These are phyloP conservation scores for Parnassius smintheus DNA, from an alignment of 2,888 invertebrate genomes.

Conservation along the genomic window DNA sequence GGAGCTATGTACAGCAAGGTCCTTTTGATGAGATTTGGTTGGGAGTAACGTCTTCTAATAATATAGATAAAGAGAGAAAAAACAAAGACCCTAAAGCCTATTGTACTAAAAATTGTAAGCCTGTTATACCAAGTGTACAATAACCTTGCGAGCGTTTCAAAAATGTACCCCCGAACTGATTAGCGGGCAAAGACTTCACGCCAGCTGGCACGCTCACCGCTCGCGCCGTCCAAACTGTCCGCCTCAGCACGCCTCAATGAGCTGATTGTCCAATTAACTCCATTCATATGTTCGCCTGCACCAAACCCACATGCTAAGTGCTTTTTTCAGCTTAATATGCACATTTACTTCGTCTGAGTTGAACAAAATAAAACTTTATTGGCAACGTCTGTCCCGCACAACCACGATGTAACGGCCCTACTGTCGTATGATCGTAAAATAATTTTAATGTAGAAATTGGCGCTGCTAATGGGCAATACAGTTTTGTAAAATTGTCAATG, in stretches of 20 bases:
- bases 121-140: conserved; percentile 24
- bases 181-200: conserved; percentile 52
- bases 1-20: no score
- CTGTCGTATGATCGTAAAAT: conserved; percentile 23
- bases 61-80: no score
- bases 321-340: conserved; percentile 56
- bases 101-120: conserved; percentile 7
- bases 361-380: conserved; percentile 46
- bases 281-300: conserved; percentile 66
- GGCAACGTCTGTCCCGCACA: conserved; percentile 31
- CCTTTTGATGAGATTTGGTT: no score
- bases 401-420: conserved; percentile 14
- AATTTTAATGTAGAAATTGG: conserved; percentile 26
- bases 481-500: conserved; percentile 23
- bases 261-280: conserved; percentile 72
- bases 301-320: conserved; percentile 53
- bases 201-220: conserved; percentile 68
- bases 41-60: no score
- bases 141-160: conserved; percentile 37
- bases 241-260: conserved; percentile 67
- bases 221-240: conserved; percentile 62
- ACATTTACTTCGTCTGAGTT: conserved; percentile 48
- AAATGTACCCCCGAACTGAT: conserved; percentile 55
- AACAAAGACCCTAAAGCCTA: no score
- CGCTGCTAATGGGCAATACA: conserved; percentile 25